Base-by-base conservation (phyloP, 1,140 invertebrate species). In the Drosophila navojoa region DNA sequence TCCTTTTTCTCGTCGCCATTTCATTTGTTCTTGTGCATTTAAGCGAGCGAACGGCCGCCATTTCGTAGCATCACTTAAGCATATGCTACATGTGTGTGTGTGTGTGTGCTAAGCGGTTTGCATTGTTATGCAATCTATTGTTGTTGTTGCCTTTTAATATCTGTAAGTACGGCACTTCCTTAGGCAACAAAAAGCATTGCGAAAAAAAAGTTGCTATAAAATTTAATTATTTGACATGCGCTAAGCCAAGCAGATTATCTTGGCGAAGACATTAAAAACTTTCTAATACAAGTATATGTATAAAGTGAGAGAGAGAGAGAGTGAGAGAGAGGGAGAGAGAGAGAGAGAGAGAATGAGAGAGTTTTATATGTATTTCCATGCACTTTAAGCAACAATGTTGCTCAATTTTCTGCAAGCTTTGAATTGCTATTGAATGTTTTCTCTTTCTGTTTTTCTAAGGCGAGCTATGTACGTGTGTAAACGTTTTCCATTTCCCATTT, bases 141-240 rank as follows among this genome's bases (percentile, higher is more conserved):
- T 49, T 74, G 57, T 59, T 78, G 60, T 63, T 78, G 35, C n/a
- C 5, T 45, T 45, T 45, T 89, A 89, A 87, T 87, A 89, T 69
- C 69, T 82, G 76, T 69, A 87, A 87, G 82, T 82, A 87, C 76
- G 79, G 69, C 73, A 87, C 84, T 89, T 87, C 72, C 73, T 76
- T 50, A 76, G 72, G 60, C 75, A 67, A 70, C 60, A 58, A 49
- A 55, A 64, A 67, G 29, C 42, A 67, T 10, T 7, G 42, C n/a
- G 42, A 16, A 45, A 19, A 16, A 49, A 35, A 40, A 54, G 61
- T 22, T 45, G 25, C 57, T 76, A 85, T 68, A 71, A 78, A 82
- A 87, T 75, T 68, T 78, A 87, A 87, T 87, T 86, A 82, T 86
- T 87, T 73, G 57, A 70, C 71, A 64, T 87, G 75, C 62, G 62